Evolutionary conservation across 2,888 invertebrate genomes (phyloP), one percentile per base, ranked within the genome.

Genomic region (Pycnomerus fuliginosus): DNA sequence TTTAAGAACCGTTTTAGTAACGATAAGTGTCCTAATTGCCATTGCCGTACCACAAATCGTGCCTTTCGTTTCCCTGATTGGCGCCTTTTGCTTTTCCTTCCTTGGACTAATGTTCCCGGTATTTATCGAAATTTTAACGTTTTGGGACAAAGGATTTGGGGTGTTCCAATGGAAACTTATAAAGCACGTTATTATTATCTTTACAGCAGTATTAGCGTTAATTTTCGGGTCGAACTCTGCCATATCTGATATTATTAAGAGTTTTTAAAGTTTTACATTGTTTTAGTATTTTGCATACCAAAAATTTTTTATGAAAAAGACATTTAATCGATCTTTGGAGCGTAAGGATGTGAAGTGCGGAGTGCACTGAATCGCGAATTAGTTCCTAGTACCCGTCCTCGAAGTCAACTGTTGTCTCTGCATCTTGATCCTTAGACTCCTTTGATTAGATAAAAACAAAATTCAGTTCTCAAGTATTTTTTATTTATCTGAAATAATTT

Each of bases 61-160:
- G 7, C 89, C 95, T 0, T 90, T 96, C 68, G 91, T 96, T 71
- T 87, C 89, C 3, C 78, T 96, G 31, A 93, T 96, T 52, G 96
- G 96, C 53, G 93, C 95, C 27, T 86, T 95, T 65, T 93, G 93
- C 66, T 92, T 93, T 69, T 92, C 94, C 4, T 85, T 92, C 53
- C 80, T 96, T 13, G 95, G 95, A 10, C 82, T 96, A 20, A 82
- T 95, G 39, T 83, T 90, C 33, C 96, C 96, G 1, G 89, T 83
- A 1, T 76, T 88, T 44, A 86, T 96, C 50, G 93, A 95, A 74
- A 79, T 88, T 2, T 77, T 93, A 48, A 90, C 90, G 0, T 89
- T 81, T 69, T 92, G 92, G 90, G 84, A 90, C 41, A 80, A 83
- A 52, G 90, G 90, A 24, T 89, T 87, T 48, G 90, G 90, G 3